Percentiles rank a stretch among this genome's conserved stretches.
phyloP scores from a whole-genome alignment of 2,113 vertebrate species.

The Bambusicola thoracicus region DNA sequence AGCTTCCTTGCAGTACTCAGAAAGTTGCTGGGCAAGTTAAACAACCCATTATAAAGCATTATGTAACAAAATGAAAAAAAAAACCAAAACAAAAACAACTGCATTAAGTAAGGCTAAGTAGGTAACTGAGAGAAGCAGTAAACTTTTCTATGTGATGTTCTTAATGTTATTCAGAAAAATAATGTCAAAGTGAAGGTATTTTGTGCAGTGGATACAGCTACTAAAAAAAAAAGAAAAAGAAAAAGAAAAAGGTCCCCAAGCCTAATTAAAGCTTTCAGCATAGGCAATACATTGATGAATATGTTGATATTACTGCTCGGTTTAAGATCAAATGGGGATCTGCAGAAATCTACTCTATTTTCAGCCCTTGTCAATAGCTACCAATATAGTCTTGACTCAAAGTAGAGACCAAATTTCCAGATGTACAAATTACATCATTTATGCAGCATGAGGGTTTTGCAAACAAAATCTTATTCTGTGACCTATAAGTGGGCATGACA shows the following conservation, averaged over 20 bases:
- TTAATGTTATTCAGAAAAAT: not conserved
- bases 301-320: not conserved
- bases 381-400: not conserved
- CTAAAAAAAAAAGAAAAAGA: not conserved
- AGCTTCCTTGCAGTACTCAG: not conserved
- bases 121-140: not conserved
- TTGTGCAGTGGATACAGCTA: not conserved
- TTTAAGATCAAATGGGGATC: not conserved
- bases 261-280: not conserved
- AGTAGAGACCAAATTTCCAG: not conserved
- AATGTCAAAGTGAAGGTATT: not conserved
- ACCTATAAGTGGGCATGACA: not conserved
- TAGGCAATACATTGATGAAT: not conserved
- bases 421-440: not conserved
- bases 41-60: not conserved
- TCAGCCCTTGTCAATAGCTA: not conserved
- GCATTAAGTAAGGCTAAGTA: not conserved
- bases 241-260: rapidly evolving
- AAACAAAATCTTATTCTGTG: not conserved
- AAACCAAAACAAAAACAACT: too few species aligned
- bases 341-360: not conserved
- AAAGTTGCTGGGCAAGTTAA: not conserved
- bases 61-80: not conserved
- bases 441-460: not conserved
- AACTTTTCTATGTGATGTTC: not conserved